Base-by-base conservation (phyloP, 2,797 vertebrate genomes). In the Pipistrellus pipistrellus region DNA sequence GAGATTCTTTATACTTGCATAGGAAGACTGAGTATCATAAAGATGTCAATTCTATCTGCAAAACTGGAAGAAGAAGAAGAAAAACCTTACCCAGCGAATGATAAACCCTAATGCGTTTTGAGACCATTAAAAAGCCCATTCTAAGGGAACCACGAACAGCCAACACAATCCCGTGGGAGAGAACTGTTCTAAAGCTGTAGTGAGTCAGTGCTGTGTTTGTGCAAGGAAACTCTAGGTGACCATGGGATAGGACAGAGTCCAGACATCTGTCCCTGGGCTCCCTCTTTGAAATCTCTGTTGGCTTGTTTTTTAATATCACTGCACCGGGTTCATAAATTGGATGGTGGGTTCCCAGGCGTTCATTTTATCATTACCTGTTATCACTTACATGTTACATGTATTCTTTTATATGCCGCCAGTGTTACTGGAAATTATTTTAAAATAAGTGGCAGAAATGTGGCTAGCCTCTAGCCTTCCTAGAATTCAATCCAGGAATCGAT, bases 41-140 rank as follows among this genome's bases (percentile, higher is more conserved):
- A 90, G 32, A 62, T 41, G 32, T 53, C 18, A 90, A 51, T 64
- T 83, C 69, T 55, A 53, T 35, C 59, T 46, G 59, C 75, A 53
- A 48, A 76, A 91, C 18, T 76, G 32, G 27, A 62, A 64, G 23
- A 53, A 57, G 35, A 10, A n/a, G 25, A 46, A 81, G 48, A 23
- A 11, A 2, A 44, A 44, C 44, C 32, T 25, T 23, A 57, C 27
- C 59, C 41, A 75, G 35, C 20, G 21, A 68, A 68, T 17, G 35
- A 77, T 68, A 91, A 77, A 20, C 32, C 30, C 35, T 84, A 46
- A 84, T 27, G 10, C 55, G 30, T 44, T 84, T 84, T 91, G 27
- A 91, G 81, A 84, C 15, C 32, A 76, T 55, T 71, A 59, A 81
- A 81, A 90, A 35, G 76, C 38, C 41, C 55, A 73, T 41, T 84